phyloP scores from a whole-genome alignment of 2,888 invertebrate species.

The Cheilosia vernalis region DNA sequence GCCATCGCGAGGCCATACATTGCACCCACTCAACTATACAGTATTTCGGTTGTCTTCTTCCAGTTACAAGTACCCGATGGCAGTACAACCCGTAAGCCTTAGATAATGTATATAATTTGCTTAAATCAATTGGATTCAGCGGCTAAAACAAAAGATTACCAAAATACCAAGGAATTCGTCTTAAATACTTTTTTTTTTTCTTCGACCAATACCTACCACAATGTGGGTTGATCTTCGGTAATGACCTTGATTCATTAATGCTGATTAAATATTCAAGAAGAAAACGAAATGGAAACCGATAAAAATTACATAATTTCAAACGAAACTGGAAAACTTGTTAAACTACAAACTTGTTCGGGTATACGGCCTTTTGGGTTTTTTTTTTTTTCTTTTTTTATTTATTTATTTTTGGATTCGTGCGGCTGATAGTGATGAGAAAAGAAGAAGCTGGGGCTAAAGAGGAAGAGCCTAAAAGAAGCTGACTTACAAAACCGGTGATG shows the following conservation, averaged over 20 bases:
- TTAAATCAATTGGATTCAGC: neutral
- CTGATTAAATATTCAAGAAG: conserved; percentile 61
- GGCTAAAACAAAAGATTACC: conserved; percentile 6
- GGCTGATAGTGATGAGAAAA: conserved; percentile 40
- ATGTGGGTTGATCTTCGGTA: conserved; percentile 70
- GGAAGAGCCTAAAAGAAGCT: conserved; percentile 27
- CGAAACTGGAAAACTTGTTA: conserved; percentile 44
- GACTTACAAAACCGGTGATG: conserved; percentile 32
- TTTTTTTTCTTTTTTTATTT: conserved; percentile 8
- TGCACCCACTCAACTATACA: conserved; percentile 22
- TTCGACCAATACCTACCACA: conserved; percentile 2
- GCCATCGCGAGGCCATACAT: conserved; percentile 27
- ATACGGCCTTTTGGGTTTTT: neutral
- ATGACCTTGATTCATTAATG: conserved; percentile 72
- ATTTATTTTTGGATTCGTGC: conserved; percentile 7
- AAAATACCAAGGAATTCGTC: conserved; percentile 18
- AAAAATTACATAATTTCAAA: conserved; percentile 70
- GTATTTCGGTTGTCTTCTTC: neutral
- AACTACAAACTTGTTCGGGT: conserved; percentile 15
- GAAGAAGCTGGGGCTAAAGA: conserved; percentile 5
- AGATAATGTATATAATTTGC: neutral
- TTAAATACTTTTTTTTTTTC: neutral
- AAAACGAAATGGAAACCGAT: conserved; percentile 60
- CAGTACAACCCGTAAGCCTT: neutral
- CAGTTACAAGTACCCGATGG: neutral